Percentiles rank a stretch among this genome's conserved stretches.
Conservation (phyloP, 2,113 vertebrate genomes). For the Microcebus murinus region DNA sequence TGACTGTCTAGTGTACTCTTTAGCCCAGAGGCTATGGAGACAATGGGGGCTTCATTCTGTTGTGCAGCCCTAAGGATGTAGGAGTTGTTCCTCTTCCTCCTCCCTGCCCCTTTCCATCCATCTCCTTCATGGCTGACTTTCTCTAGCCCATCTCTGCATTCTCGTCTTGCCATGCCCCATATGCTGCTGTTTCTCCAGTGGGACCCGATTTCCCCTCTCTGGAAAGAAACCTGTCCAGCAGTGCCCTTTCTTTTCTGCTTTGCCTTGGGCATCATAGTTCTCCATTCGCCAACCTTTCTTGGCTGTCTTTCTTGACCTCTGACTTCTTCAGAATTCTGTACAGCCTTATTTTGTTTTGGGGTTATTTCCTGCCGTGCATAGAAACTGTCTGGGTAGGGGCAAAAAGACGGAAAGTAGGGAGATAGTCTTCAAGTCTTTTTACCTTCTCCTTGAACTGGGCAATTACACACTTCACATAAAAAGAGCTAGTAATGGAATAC, state of each 20-base stretch:
- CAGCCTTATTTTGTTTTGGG: neutral
- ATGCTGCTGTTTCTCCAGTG: neutral
- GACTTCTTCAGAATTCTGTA: slow-evolving; percentile 3
- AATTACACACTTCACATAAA: neutral
- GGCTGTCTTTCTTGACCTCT: neutral
- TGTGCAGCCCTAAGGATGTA: neutral
- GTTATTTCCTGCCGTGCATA: neutral
- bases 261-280: neutral
- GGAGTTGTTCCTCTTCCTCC: neutral
- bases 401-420: neutral
- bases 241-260: neutral
- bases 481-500: neutral
- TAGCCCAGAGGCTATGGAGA: neutral
- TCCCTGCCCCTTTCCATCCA: too few relatives aligned
- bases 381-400: neutral
- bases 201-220: neutral
- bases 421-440: neutral
- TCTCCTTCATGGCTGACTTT: neutral
- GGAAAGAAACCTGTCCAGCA: neutral
- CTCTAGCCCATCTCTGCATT: neutral
- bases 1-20: accelerated
- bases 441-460: slow-evolving; percentile 26
- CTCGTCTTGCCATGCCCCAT: neutral
- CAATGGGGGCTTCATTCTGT: neutral
- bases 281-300: neutral